Evolutionary conservation across 2,888 invertebrate genomes (phyloP), one percentile per base, ranked within the genome.

Genomic region (Epistrophe eligans): DNA sequence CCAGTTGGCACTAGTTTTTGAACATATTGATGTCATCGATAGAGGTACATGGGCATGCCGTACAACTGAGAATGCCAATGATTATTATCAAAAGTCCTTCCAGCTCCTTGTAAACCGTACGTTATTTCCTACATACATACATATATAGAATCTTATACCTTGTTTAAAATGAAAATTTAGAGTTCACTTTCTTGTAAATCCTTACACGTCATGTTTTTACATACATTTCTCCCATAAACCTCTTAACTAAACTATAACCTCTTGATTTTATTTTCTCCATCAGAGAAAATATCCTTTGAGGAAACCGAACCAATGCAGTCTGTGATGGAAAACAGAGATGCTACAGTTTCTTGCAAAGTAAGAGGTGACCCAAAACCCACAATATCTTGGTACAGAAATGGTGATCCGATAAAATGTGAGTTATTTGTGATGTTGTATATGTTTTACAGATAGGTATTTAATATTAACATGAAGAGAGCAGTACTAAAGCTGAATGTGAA

Each of bases 211-310:
- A 3, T 9, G 15, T 64, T 19, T 38, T 50, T 66, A 48, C 35
- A 19, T 66, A 48, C 35, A 19, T 38, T 67, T 35, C 55, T 35
- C 8, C 64, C 32, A 10, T 24, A 52, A 67, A 50, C 35, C n/a
- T 17, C 9, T 8, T 9, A 48, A 7, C 15, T 6, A 28, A 48
- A 7, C 15, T 6, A 28, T 64, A 24, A 24, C 11, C 24, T 32
- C 2, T n/a, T 28, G n/a, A 45, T 66, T 67, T 52, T 19, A n/a
- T 70, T 52, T 48, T 40, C 10, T 24, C 19, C 62, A 43, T 84
- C 91, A 95, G 95, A 93, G 89, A 94, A 94, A 81, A 93, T 95
- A 76, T 93, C 93, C 71, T 95, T 95, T 91, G 93, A 93, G 90
- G 94, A 94, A 89, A 94, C 94, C 55, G 93, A 93, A 50, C 89